A percentile compares a stretch with the other conserved stretches of the same genome.
phyloP scores from a whole-genome alignment of 1,140 invertebrate species.

The Gryon sp. region DNA sequence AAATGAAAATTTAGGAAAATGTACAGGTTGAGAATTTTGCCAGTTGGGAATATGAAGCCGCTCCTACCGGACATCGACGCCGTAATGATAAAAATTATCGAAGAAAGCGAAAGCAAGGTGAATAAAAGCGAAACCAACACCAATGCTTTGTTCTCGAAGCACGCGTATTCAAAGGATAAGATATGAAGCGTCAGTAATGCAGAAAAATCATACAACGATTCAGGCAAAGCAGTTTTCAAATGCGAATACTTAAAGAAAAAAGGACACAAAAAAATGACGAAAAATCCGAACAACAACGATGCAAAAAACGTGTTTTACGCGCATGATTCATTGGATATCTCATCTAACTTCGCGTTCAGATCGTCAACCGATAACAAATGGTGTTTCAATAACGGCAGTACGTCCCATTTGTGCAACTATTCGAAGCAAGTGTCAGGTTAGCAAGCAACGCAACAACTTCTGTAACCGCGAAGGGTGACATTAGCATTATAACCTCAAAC shows the following conservation, averaged over 20 bases:
- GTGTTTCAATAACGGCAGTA: slow-evolving; percentile 32
- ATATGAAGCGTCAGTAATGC: too few relatives aligned
- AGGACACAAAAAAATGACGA: background rate
- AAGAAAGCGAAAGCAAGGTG: slow-evolving; percentile 1
- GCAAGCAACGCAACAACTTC: slow-evolving; percentile 15
- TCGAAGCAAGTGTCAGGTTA: slow-evolving; percentile 4
- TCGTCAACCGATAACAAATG: slow-evolving; percentile 1
- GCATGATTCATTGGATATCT: background rate
- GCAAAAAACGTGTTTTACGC: background rate
- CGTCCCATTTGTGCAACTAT: slow-evolving; percentile 27
- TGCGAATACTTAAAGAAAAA: background rate
- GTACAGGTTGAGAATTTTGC: too few relatives aligned
- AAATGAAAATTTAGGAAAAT: too few relatives aligned
- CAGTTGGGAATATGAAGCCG: too few relatives aligned
- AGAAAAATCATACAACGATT: too few relatives aligned
- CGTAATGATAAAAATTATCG: slow-evolving; percentile 7
- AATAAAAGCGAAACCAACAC: background rate
- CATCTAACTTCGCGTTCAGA: background rate
- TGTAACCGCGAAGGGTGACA: slow-evolving; percentile 27
- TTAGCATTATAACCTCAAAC: slow-evolving; percentile 1
- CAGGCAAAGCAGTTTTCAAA: background rate
- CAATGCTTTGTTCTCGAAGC: background rate
- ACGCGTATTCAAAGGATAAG: background rate
- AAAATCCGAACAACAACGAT: background rate
- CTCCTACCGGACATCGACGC: slow-evolving; percentile 1